Conservation (phyloP, 2,113 vertebrate genomes). For the Poeciliopsis retropinna region DNA sequence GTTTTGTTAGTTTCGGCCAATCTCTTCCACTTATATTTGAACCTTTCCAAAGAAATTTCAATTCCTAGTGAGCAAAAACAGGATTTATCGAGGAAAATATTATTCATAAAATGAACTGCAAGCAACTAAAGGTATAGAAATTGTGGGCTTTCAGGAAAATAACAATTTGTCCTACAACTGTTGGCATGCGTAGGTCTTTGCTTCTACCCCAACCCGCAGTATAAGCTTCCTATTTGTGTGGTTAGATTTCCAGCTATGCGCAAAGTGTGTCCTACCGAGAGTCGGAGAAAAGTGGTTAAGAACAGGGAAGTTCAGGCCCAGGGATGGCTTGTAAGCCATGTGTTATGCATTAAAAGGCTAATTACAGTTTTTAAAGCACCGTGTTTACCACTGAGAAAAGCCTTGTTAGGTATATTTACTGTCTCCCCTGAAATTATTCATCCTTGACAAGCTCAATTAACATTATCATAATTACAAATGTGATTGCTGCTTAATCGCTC, state of each 20-base stretch:
- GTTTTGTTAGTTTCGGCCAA: conserved; percentile 10
- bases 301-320: conserved; percentile 61
- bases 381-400: conserved; percentile 76
- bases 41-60: conserved; percentile 22
- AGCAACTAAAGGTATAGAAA: conserved; percentile 5
- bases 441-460: conserved; percentile 81
- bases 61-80: background rate
- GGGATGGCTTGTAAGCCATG: conserved; percentile 72
- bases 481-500: conserved; percentile 71
- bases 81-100: background rate
- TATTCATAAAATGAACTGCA: background rate
- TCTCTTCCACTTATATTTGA: conserved; percentile 3
- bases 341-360: conserved; percentile 82
- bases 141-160: conserved; percentile 65
- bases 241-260: conserved; percentile 75
- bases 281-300: conserved; percentile 60
- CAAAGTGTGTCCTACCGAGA: conserved; percentile 71
- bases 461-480: conserved; percentile 79
- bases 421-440: conserved; percentile 82
- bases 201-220: conserved; percentile 45
- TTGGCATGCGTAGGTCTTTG: conserved; percentile 52
- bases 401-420: conserved; percentile 81
- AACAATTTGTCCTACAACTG: conserved; percentile 71
- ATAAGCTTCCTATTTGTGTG: conserved; percentile 68
- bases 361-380: conserved; percentile 80